These are phyloP conservation scores for Ptychochromis oligacanthus DNA, from an alignment of 2,113 vertebrate genomes.

Conservation along the genomic window DNA sequence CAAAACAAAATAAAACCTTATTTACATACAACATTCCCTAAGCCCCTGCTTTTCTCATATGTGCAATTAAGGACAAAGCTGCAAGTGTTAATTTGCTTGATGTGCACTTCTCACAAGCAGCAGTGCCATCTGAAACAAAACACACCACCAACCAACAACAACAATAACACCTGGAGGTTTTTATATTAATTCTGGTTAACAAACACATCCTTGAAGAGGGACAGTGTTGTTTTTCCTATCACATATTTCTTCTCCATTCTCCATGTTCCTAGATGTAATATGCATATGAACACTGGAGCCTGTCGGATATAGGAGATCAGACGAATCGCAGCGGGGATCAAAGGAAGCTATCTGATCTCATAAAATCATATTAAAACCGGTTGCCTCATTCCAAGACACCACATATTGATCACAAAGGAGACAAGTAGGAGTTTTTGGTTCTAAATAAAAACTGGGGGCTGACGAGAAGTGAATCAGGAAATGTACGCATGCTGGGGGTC, in stretches of 20 bases:
- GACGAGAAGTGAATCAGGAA: constrained; percentile 54
- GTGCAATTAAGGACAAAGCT: constrained; percentile 79
- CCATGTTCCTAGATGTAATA: constrained; percentile 60
- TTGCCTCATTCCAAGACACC: constrained; percentile 60
- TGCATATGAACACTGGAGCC: constrained; percentile 61
- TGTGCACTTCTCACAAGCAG: constrained; percentile 70
- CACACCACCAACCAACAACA: constrained; percentile 50
- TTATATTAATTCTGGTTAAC: constrained; percentile 60
- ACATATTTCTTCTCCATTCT: constrained; percentile 15
- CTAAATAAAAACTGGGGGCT: constrained; percentile 61
- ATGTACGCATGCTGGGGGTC: constrained; percentile 46
- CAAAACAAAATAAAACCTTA: constrained; percentile 68
- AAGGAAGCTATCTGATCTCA: constrained; percentile 77
- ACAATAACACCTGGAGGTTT: constrained; percentile 53
- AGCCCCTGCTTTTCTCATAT: constrained; percentile 73
- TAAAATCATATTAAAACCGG: constrained; percentile 74
- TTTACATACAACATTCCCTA: constrained; percentile 70
- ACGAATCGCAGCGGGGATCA: constrained; percentile 69
- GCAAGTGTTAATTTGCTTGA: constrained; percentile 79
- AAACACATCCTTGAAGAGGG: constrained; percentile 66
- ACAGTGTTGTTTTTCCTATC: constrained; percentile 59
- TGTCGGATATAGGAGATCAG: constrained; percentile 74
- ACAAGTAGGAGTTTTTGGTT: constrained; percentile 53
- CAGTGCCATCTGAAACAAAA: constrained; percentile 67
- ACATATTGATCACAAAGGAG: constrained; percentile 72